Base-by-base conservation (phyloP, 1,140 invertebrate species). In the Megalopta genalis region DNA sequence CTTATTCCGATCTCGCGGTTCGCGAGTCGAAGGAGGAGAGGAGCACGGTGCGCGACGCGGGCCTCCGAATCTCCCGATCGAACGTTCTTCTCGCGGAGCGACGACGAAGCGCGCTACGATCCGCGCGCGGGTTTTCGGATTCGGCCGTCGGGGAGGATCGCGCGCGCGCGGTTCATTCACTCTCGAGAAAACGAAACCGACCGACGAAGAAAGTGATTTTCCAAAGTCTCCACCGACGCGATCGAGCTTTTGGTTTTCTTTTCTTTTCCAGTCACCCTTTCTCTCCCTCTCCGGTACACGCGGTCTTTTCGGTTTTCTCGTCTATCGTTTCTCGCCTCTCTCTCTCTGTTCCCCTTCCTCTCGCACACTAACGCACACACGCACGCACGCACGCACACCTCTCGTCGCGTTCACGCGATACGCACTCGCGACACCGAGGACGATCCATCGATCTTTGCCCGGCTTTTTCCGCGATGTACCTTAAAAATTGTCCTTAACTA, bases 401-500 rank as follows among this genome's bases (percentile, higher is more conserved):
- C 42, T 9, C 42, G 21, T n/a, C 39, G 27, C 54, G 14, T n/a
- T 12, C 3, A 42, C 12, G 66, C 72, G 16, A 68, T 9, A 42
- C 25, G 5, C 23, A 23, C 23, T 59, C 57, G 57, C 57, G 57
- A 9, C 14, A 18, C 60, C 14, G 18, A 57, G 27, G 18, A 0
- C 9, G 5, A 63, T n/a, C 21, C n/a, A 49, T 27, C 16, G 1
- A 59, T 63, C 59, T 67, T 25, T 66, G 63, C 62, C 75, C 78
- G 64, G 65, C 37, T 46, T 46, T 46, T 62, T 78, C 62, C 65
- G 74, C 84, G 83, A 88, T 87, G 83, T 87, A 77, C 83, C 23
- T 90, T 91, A 89, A 91, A 91, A 91, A 91, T 90, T 88, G 87
- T 89, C 86, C 91, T 91, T 93, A 93, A 90, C 88, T 90, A 91